Base-by-base conservation (phyloP, 2,888 invertebrate genomes). In the Hydroisotoma schaefferi region DNA sequence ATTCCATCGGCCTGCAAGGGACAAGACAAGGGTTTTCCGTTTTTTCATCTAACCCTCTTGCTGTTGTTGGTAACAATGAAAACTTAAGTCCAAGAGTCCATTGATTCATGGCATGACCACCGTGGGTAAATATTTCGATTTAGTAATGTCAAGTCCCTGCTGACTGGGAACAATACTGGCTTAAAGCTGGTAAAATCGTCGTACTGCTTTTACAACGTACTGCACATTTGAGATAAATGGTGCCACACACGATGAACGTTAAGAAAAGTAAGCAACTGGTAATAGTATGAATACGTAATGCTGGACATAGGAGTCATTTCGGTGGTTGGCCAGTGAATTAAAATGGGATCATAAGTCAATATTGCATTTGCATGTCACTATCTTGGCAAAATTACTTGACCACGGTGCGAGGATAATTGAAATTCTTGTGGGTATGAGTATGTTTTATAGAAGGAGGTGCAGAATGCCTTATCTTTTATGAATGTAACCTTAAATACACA, bases 101-200 rank as follows among this genome's bases (percentile, higher is more conserved):
- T 33, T 33, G 33, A 29, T 52, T 52, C 38, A 52, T 52, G 22
- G 33, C 52, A 52, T 52, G 52, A 52, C 52, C 52, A 52, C 52
- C 52, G 52, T 52, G 52, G 37, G 52, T 52, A 52, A 52, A 52
- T 52, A 52, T 52, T 52, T 52, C 52, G 37, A 52, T 52, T 52
- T 52, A 22, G 38, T 20, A 18, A 33, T 52, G 52, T 52, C 52
- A 52, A 52, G 52, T 52, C 37, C 52, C 52, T 52, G 52, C 52
- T 52, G 52, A 22, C 37, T 52, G 27, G 46, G 46, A 46, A 46
- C 46, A 46, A 46, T 46, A 46, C 46, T 23, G 5, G 22, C 23
- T 15, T 18, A 40, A 5, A 4, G n/a, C n/a, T 20, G 5, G 20
- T 46, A 46, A 23, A 46, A 25, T 23, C 25, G 25, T 15, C n/a